These are phyloP conservation scores for Podilymbus podiceps DNA, from an alignment of 2,113 vertebrate genomes.

Conservation along the genomic window DNA sequence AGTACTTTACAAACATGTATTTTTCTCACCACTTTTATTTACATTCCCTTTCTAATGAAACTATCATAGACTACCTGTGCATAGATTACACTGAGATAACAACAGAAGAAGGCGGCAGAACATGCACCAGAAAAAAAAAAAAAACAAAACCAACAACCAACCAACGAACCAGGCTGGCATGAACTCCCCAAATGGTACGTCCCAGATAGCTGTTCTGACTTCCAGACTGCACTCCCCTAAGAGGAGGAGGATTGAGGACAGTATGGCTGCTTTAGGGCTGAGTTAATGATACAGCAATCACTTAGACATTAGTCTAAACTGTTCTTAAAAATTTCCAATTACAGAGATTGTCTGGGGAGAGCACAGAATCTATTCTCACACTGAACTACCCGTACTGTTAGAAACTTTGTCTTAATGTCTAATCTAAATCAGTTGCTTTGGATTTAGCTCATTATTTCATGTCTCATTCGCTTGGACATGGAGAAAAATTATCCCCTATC, in stretches of 20 bases:
- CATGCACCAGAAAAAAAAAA: not conserved
- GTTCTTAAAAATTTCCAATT: not conserved
- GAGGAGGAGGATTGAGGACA: not conserved
- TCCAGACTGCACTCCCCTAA: not conserved
- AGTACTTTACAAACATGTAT: conserved; percentile 12
- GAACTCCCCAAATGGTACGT: not conserved
- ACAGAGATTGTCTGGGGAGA: not conserved
- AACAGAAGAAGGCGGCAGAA: not conserved
- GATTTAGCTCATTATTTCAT: not conserved
- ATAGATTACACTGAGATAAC: not conserved
- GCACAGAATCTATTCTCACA: not conserved
- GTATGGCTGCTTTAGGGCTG: not conserved
- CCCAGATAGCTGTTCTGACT: not conserved
- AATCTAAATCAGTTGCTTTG: not conserved
- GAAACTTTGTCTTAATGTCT: not conserved
- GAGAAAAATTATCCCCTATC: not conserved
- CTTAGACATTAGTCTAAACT: not conserved
- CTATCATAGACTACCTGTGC: not conserved
- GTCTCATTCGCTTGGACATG: not conserved
- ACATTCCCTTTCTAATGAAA: conserved; percentile 19
- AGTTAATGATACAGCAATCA: not conserved
- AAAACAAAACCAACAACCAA: too few species aligned
- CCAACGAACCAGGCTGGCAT: not conserved
- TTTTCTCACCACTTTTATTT: conserved; percentile 31
- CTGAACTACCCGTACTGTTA: not conserved